A percentile compares a stretch with the other conserved stretches of the same genome.
These are phyloP conservation scores for Pseudomyrmex gracilis DNA, from an alignment of 1,140 invertebrate genomes.

Conservation along the genomic window DNA sequence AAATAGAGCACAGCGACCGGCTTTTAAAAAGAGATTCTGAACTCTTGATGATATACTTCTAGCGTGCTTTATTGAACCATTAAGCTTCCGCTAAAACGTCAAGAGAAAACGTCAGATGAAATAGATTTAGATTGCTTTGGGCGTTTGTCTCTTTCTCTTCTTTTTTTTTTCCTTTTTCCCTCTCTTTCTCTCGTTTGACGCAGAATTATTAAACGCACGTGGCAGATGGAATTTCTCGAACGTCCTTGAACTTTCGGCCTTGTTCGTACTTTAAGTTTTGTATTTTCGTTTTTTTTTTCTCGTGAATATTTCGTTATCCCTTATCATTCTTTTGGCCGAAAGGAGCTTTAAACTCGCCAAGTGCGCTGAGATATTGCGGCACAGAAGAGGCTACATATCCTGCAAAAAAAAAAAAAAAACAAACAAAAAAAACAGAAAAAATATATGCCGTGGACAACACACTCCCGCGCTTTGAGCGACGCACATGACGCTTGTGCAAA, in stretches of 20 bases:
- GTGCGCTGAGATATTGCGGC: background rate
- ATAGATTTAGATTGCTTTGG: background rate
- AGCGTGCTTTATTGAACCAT: constrained; percentile 47
- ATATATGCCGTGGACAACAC: background rate
- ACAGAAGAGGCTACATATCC: background rate
- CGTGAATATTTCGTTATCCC: constrained; percentile 52
- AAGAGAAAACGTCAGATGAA: constrained; percentile 4
- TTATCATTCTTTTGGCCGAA: constrained; percentile 24
- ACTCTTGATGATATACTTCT: constrained; percentile 29
- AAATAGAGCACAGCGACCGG: background rate
- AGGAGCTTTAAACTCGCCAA: background rate
- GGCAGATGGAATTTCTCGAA: constrained; percentile 10
- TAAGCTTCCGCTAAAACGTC: constrained; percentile 24
- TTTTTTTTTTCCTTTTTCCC: background rate
- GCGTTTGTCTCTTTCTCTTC: background rate
- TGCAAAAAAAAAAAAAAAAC: background rate
- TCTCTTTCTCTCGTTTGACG: background rate
- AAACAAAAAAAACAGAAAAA: background rate
- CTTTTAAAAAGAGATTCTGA: constrained; percentile 49
- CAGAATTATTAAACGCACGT: constrained; percentile 53
- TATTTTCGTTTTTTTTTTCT: constrained; percentile 29
- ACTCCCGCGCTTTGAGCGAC: constrained; percentile 21
- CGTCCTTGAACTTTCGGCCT: constrained; percentile 50
- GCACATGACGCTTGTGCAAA: constrained; percentile 28
- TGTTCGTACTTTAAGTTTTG: background rate